phyloP scores from a whole-genome alignment of 2,113 vertebrate species.

The Junco hyemalis region DNA sequence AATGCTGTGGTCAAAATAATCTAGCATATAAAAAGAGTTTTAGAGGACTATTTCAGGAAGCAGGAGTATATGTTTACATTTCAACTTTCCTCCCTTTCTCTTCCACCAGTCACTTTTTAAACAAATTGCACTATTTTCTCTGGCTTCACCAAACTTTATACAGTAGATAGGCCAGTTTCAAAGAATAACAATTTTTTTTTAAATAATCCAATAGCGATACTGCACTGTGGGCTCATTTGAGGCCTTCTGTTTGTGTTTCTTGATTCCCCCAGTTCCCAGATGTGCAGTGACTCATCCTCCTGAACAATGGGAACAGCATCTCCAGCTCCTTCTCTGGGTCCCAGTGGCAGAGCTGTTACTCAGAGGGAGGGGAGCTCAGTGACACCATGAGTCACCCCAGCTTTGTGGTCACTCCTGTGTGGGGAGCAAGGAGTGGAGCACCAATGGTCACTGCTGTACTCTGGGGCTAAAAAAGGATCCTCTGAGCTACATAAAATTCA shows the following conservation, averaged over 20 bases:
- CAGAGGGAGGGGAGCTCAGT: slow-evolving; percentile 32
- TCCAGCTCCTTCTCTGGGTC: slow-evolving; percentile 49
- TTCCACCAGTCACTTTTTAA: not conserved
- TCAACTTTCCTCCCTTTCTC: not conserved
- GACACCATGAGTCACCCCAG: slow-evolving; percentile 29
- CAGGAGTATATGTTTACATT: not conserved
- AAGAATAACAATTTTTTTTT: not conserved
- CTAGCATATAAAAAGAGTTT: not conserved
- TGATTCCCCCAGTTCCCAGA: slow-evolving; percentile 57
- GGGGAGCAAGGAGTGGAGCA: not conserved
- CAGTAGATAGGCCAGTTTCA: not conserved
- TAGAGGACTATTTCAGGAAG: not conserved
- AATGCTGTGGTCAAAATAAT: not conserved
- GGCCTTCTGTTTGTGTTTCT: slow-evolving; percentile 48
- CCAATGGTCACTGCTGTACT: not conserved
- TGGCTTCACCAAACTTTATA: not conserved
- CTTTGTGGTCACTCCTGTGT: not conserved
- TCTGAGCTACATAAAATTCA: not conserved
- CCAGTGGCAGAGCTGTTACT: slow-evolving; percentile 25
- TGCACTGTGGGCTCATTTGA: slow-evolving; percentile 28
- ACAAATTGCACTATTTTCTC: not conserved
- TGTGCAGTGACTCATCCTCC: slow-evolving; percentile 63
- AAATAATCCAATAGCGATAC: not conserved
- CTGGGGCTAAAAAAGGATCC: not conserved
- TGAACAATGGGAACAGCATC: slow-evolving; percentile 67